These are phyloP conservation scores for Aurelia coerulea DNA, from an alignment of 30 jellyfish, hydroid and myxozoan genomes.

Conservation along the genomic window DNA sequence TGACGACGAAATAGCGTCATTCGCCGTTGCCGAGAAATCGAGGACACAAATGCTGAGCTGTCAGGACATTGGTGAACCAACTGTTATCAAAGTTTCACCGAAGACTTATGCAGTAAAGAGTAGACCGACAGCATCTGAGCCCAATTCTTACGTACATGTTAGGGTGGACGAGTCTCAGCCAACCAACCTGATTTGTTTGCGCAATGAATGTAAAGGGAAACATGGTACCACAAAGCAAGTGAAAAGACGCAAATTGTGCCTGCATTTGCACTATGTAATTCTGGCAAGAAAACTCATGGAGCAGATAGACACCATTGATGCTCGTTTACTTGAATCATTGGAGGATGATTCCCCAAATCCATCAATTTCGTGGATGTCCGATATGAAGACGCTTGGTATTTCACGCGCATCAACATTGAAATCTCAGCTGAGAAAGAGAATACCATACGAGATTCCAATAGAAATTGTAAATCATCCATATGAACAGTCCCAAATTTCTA, in stretches of 20 bases:
- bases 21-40: constrained; percentile 9
- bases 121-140: constrained; percentile 1
- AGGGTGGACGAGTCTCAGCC: constrained; percentile 1
- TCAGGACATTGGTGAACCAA: constrained; percentile 10
- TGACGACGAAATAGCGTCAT: constrained; percentile 3
- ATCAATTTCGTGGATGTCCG: background rate
- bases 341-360: too few relatives aligned
- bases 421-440: background rate
- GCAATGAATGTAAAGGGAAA: constrained; percentile 12
- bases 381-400: background rate
- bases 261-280: constrained; percentile 1
- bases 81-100: background rate
- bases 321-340: too few relatives aligned
- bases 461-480: background rate
- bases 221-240: constrained; percentile 17
- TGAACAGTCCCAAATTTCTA: background rate
- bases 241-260: background rate
- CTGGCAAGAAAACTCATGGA: background rate
- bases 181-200: constrained; percentile 1
- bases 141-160: constrained; percentile 1
- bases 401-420: background rate
- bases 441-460: background rate
- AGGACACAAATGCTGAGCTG: background rate
- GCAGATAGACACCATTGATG: too few relatives aligned
- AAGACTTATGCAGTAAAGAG: background rate